Evolutionary conservation across 2,797 vertebrate genomes (phyloP).

Genomic region (Peromyscus melanophrys): DNA sequence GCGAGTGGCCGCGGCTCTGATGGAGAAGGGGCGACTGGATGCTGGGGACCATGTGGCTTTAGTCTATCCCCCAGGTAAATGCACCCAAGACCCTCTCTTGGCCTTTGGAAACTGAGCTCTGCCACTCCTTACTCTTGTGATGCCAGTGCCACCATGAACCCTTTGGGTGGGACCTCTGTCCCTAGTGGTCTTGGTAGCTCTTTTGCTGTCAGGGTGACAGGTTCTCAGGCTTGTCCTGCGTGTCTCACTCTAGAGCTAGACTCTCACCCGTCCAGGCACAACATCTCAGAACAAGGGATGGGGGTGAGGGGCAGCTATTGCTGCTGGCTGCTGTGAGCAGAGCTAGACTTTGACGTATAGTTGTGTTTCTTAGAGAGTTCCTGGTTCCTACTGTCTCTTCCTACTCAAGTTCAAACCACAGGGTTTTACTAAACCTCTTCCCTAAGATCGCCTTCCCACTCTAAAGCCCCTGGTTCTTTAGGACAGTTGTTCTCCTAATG

Average conservation of each 20-base stretch:
- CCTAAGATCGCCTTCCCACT: neutral
- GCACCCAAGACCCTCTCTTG: neutral
- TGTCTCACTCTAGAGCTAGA: neutral
- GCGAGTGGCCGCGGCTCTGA: constrained; percentile 93
- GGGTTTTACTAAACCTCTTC: neutral
- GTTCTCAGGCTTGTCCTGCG: too few relatives aligned
- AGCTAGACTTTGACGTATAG: neutral
- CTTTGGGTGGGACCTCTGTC: neutral
- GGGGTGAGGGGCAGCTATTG: neutral
- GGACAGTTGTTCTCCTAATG: neutral
- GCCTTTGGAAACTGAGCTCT: neutral
- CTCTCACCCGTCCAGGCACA: neutral
- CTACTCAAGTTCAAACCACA: neutral
- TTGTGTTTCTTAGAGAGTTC: neutral
- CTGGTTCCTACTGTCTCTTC: neutral
- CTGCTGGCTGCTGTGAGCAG: neutral
- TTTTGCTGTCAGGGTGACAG: neutral
- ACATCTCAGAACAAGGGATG: neutral
- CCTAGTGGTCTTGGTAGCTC: neutral
- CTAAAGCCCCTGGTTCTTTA: neutral
- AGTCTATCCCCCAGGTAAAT: constrained; percentile 95
- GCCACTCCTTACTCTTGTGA: neutral
- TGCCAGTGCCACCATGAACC: accelerated
- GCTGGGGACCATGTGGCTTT: constrained; percentile 96
- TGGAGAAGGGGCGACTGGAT: constrained; percentile 94